Base-by-base conservation (phyloP, 92 coral and sea anemone species). In the Phymanthus crucifer region DNA sequence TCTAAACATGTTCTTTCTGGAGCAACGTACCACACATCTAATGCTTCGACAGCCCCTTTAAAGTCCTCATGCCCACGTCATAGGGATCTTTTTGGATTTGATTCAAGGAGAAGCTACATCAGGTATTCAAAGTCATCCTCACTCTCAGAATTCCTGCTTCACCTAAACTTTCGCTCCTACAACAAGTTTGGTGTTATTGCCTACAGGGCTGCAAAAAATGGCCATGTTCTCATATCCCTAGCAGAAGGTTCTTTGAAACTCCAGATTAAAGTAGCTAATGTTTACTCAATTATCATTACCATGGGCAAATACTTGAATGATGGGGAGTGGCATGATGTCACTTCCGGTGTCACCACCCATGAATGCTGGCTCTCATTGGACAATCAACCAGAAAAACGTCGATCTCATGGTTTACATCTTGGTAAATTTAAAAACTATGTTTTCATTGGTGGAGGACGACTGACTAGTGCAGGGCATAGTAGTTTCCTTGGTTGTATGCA, bases 401-500 rank as follows among this genome's bases (percentile, higher is more conserved):
- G 89, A 32, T 86, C 83, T 76, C 86, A 86, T 66, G 91, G 93
- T 19, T 76, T 79, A 31, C 46, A 65, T 2, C 83, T 91, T n/a
- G 94, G 94, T 16, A 65, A 87, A 37, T 91, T 94, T 74, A 79
- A 84, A 38, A 85, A 38, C 36, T 71, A 78, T 36, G 84, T 89
- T 45, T 80, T 74, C 65, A 74, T 94, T 47, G 98, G 97, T 16
- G 85, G 90, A 8, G 95, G 92, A 32, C 77, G 88, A 8, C 84
- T 86, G 21, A 90, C 80, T 58, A 34, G 46, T 19, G 98, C n/a
- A n/a, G n/a, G n/a, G n/a, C n/a, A n/a, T n/a, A n/a, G n/a, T n/a
- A n/a, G 98, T 18, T 95, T 95, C 70, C 94, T 88, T 36, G 98
- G 98, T 12, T 95, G 98, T 43, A 93, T 95, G 93, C 81, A 77